Evolutionary conservation across 2,888 invertebrate species (phyloP), one percentile per base, ranked within the genome.

Genomic region (Myathropa florea): DNA sequence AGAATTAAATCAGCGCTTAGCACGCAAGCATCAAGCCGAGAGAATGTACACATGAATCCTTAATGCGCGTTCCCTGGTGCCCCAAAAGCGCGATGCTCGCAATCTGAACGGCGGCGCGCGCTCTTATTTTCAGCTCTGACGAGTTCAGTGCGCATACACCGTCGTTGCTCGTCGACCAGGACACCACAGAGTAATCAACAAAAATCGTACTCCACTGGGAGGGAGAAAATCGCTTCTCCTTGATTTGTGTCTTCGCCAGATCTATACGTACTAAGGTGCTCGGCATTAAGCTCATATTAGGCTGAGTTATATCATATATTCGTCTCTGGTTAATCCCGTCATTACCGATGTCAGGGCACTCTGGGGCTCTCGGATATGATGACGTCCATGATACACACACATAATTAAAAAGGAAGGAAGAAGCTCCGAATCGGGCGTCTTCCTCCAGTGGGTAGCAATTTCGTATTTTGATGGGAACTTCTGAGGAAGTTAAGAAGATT

Each of bases 1-100:
- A 89, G 86, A 89, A 89, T 89, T 89, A 89, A 89, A 89, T 88
- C 89, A 89, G 88, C 85, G 88, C 89, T 89, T 89, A 89, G 88
- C 89, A 89, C 89, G 89, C 89, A 89, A 89, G 82, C 88, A 78
- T 84, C 88, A 86, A 85, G 75, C 77, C 68, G 46, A 75, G 67
- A 72, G 46, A 46, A 46, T 46, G 46, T 46, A 77, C 70, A 70
- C 24, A 75, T 73, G 82, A 75, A 63, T 77, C 73, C 70, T 75
- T 55, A 61, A 71, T 71, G 71, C 65, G 61, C 65, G 23, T 76
- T 78, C 83, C 71, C 60, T 60, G 73, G 65, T 82, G 85, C 53
- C 63, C 57, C 63, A 68, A 28, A 59, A 64, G 3, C 65, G 55
- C 72, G 61, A 55, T 26, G 26, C 26, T 7, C 28, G 39, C 46